Base-by-base conservation (phyloP, 2,113 vertebrate species). In the Bombycilla garrulus region DNA sequence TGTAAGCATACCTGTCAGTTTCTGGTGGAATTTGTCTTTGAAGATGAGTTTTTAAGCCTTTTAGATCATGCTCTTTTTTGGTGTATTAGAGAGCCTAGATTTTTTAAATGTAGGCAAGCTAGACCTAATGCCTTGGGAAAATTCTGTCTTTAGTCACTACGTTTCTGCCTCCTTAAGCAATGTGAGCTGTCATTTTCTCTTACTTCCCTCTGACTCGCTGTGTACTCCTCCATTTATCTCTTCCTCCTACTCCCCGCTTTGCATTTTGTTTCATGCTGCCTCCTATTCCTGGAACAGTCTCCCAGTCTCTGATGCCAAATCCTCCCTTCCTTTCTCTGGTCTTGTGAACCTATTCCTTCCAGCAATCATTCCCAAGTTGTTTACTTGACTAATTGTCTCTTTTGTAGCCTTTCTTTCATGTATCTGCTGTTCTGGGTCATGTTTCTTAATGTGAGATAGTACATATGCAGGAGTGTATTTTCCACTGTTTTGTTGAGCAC, bases 281-380 rank as follows among this genome's bases (percentile, higher is more conserved):
- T 93, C 73, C 56, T 93, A 86, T 93, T 94, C 89, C 92, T 96
- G 93, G 91, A 90, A 89, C 79, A 81, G 83, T 96, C 81, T 95
- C 60, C 93, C 51, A 76, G 57, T 15, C 71, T 81, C 72, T 53
- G 56, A 88, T 96, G 95, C 95, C 90, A 96, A 88, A 76, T 79
- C 51, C 28, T 90, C 69, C 86, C 58, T 95, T 67, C 90, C 60
- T 81, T 61, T 77, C 60, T 80, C 76, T 72, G 38, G 69, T 95
- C 53, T 74, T 53, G 61, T 9, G 6, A 93, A 65, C 87, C 82
- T 25, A 2, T 66, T 88, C 88, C 78, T 93, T 86, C 82, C 84
- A 86, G 58, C 42, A 91, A 5, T 92, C 65, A 15, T 90, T 96
- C 61, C 67, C 53, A 78, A 48, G 60, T 92, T 93, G 76, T 86